These are phyloP conservation scores for Drosophila dives DNA, from an alignment of 2,888 invertebrate species.

Conservation along the genomic window DNA sequence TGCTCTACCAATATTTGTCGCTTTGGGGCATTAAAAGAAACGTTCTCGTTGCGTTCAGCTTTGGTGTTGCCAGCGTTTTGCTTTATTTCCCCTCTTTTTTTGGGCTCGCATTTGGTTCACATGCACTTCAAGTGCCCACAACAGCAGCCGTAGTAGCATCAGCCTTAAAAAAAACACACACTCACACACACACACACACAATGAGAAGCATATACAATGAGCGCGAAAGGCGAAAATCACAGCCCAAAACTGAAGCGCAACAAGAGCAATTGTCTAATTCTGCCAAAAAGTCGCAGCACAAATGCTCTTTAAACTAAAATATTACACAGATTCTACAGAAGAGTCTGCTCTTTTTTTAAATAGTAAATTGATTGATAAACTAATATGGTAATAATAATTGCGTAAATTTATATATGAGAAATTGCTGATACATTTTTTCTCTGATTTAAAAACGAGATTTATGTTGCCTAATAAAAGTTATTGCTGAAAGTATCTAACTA, in stretches of 20 bases:
- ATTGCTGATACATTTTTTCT: neutral
- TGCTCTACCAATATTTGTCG: slow-evolving; percentile 76
- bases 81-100: slow-evolving; percentile 28
- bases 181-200: slow-evolving; percentile 10
- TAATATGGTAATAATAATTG: neutral
- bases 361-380: neutral
- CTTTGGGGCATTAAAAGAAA: slow-evolving; percentile 81
- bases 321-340: neutral
- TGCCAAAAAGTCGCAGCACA: neutral
- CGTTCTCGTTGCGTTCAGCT: slow-evolving; percentile 72
- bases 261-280: slow-evolving; percentile 41
- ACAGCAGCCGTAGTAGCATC: slow-evolving; percentile 41
- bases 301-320: slow-evolving; percentile 23
- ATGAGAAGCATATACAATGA: slow-evolving; percentile 17
- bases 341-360: too few species aligned
- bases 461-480: neutral
- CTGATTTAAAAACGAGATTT: neutral
- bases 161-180: slow-evolving; percentile 20
- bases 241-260: slow-evolving; percentile 64
- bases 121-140: slow-evolving; percentile 69
- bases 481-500: neutral
- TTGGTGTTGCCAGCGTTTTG: slow-evolving; percentile 51
- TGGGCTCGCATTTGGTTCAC: slow-evolving; percentile 57
- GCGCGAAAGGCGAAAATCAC: slow-evolving; percentile 72
- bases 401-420: neutral